Evolutionary conservation across 1,140 invertebrate genomes (phyloP), one percentile per base, ranked within the genome.

Genomic region (Melipona quadrifasciata): DNA sequence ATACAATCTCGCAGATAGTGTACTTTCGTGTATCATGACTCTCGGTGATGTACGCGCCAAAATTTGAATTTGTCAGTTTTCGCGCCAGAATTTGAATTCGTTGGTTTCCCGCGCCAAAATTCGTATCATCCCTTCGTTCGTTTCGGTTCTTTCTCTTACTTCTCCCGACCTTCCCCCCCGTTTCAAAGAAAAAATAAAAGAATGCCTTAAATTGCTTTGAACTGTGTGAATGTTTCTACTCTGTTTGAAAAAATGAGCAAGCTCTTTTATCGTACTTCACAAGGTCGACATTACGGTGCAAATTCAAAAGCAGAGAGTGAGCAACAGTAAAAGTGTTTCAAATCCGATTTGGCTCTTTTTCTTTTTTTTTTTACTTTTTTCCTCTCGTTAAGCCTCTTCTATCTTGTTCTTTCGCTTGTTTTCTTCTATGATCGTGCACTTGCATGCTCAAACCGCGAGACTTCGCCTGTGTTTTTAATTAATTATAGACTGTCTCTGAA

Each of bases 241-340:
- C 31, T 31, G 0, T 65, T 31, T 65, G 55, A 58, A 58, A 39
- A 58, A 39, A 75, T 85, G 82, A 61, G 12, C 73, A 89, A 82
- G 78, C 85, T 79, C 11, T 47, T 47, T 84, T 81, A 68, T 73
- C 64, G 31, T 68, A 34, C 47, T 75, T 39, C 21, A 47, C 39
- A 34, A 83, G 34, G 47, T 71, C 73, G 74, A n/a, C 39, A 55
- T 61, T 81, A 86, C 78, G 57, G 80, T 89, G 78, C 78, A 74
- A 87, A 85, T 73, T 83, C 68, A 19, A 84, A 86, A 90, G 87
- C 82, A 86, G 85, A 89, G 88, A 89, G 85, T 89, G 88, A 90
- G 88, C 82, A 89, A 85, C 55, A 65, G 89, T 83, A 87, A 87
- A 85, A 76, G 51, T 73, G 27, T 31, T 74, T 71, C 70, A 75